phyloP scores from a whole-genome alignment of 2,113 vertebrate genomes.

The Chaenocephalus aceratus region DNA sequence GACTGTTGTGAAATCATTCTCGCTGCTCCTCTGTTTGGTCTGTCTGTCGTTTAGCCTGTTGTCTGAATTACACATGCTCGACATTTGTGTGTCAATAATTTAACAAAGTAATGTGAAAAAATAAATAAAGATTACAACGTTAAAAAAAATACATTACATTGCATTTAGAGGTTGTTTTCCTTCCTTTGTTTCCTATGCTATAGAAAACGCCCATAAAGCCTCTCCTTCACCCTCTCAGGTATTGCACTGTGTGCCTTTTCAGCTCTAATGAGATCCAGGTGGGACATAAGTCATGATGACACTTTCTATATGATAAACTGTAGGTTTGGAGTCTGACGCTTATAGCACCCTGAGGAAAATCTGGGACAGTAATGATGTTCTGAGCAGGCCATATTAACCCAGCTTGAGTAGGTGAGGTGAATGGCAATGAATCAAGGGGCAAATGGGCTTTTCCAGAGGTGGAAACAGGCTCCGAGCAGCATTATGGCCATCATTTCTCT shows the following conservation, averaged over 20 bases:
- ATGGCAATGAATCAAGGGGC: slow-evolving; percentile 58
- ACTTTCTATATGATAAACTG: slow-evolving; percentile 67
- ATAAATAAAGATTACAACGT: not conserved
- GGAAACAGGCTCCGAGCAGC: slow-evolving; percentile 11
- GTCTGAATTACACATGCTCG: not conserved
- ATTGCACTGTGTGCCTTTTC: slow-evolving; percentile 43
- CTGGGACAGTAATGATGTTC: slow-evolving; percentile 59
- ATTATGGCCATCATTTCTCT: slow-evolving; percentile 28
- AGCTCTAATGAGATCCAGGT: slow-evolving; percentile 74
- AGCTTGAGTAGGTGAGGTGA: slow-evolving; percentile 39
- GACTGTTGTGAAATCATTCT: slow-evolving; percentile 40
- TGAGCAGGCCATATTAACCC: slow-evolving; percentile 42
- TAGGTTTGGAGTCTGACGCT: slow-evolving; percentile 51
- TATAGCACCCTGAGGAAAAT: slow-evolving; percentile 65
- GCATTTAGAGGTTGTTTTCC: not conserved
- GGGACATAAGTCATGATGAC: slow-evolving; percentile 66
- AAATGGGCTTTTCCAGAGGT: slow-evolving; percentile 34
- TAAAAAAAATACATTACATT: not conserved
- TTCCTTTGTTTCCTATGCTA: not conserved
- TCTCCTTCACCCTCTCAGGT: not conserved
- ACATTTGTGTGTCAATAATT: not conserved
- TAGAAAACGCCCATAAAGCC: slow-evolving; percentile 5
- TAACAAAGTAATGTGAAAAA: not conserved
- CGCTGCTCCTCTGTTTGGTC: not conserved
- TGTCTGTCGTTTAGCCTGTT: not conserved